A percentile compares a stretch with the other conserved stretches of the same genome.
Conservation (phyloP, 2,888 invertebrate species). For the Mimachlamys varia region DNA sequence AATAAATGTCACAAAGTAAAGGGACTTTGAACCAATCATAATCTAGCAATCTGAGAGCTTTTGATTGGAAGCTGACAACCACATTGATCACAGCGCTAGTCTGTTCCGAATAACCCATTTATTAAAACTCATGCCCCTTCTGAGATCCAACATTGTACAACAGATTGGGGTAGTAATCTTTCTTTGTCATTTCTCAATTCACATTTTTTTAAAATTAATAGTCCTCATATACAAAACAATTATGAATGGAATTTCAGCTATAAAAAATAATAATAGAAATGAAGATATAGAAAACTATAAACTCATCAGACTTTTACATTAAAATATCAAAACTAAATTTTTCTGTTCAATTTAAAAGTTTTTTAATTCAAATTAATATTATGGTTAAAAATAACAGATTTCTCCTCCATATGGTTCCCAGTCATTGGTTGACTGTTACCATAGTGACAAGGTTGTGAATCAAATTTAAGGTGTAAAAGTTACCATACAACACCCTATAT, state of each 20-base stretch:
- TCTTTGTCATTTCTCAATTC: neutral
- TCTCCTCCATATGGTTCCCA: too few relatives aligned
- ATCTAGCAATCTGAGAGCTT: slow-evolving; percentile 15
- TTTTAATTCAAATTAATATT: neutral
- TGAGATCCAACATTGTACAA: neutral
- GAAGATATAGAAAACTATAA: neutral
- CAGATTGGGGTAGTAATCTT: neutral
- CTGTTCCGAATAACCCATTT: slow-evolving; percentile 6
- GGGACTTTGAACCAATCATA: slow-evolving; percentile 18
- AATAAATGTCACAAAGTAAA: slow-evolving; percentile 14
- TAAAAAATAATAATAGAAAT: neutral
- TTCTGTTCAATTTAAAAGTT: neutral
- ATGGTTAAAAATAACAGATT: neutral
- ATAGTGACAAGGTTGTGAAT: too few relatives aligned
- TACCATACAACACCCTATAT: too few relatives aligned
- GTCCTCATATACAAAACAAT: neutral
- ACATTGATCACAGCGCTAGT: neutral
- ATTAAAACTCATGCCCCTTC: neutral
- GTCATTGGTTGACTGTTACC: too few relatives aligned
- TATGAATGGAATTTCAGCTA: neutral
- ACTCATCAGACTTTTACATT: neutral
- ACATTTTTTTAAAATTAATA: neutral
- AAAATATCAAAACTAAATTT: neutral
- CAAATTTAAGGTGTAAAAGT: too few relatives aligned
- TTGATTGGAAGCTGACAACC: neutral